Evolutionary conservation across 2,888 invertebrate species (phyloP).

Genomic region (Calliopum simillimum): DNA sequence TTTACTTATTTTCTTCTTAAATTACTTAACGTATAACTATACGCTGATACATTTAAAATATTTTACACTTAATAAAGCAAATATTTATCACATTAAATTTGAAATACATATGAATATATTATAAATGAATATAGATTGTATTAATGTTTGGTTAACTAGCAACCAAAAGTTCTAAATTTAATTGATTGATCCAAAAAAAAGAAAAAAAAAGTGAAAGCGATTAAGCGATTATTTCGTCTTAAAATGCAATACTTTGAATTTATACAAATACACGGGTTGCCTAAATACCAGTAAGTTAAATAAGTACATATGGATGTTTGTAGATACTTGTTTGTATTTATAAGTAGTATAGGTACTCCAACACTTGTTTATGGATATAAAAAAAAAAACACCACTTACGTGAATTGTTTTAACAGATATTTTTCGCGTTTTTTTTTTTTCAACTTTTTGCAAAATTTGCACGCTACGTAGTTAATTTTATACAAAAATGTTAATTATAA

Average conservation of each 20-base stretch:
- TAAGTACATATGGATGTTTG: neutral
- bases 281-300: neutral
- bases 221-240: neutral
- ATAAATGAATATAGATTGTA: too few relatives aligned
- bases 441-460: neutral
- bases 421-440: neutral
- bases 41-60: too few relatives aligned
- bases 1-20: too few relatives aligned
- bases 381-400: neutral
- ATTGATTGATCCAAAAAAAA: neutral
- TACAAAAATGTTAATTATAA: too few relatives aligned
- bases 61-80: too few relatives aligned
- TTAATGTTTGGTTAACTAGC: too few relatives aligned
- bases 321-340: neutral
- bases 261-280: neutral
- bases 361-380: too few relatives aligned
- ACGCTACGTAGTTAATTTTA: too few relatives aligned
- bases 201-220: neutral
- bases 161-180: too few relatives aligned
- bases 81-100: too few relatives aligned
- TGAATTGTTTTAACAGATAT: neutral
- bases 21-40: too few relatives aligned
- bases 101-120: too few relatives aligned
- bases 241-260: slow-evolving; percentile 8
- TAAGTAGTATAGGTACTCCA: neutral